Conservation (phyloP, 2,888 invertebrate species). For the Acrobasis consociella region DNA sequence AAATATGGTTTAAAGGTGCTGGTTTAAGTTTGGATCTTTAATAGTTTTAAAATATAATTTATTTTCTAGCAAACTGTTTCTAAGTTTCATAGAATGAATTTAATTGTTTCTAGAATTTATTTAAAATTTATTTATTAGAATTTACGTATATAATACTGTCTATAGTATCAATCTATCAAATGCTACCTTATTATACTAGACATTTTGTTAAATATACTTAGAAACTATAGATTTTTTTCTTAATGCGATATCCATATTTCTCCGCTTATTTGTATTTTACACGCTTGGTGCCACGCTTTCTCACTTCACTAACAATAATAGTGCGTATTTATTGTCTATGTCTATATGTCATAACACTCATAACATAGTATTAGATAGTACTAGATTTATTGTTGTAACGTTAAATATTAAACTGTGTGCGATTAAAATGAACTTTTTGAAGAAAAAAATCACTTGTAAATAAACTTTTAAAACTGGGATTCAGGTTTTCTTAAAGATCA, state of each 20-base stretch:
- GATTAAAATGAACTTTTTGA: background rate
- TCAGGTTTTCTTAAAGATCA: background rate
- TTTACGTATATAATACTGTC: too few species aligned
- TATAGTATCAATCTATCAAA: background rate
- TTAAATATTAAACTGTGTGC: background rate
- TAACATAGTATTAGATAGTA: background rate
- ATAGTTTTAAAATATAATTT: too few species aligned
- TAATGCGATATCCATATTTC: background rate
- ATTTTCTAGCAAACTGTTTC: too few species aligned
- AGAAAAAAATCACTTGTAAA: background rate
- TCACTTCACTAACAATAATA: background rate
- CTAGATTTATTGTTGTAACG: background rate
- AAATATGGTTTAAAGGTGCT: too few species aligned
- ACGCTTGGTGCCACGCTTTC: background rate
- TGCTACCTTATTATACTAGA: background rate
- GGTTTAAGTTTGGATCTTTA: too few species aligned
- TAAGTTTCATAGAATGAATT: too few species aligned
- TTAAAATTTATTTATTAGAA: too few species aligned
- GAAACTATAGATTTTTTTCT: background rate
- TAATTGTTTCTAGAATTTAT: too few species aligned
- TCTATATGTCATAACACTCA: background rate
- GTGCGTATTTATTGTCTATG: background rate
- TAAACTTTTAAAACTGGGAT: background rate
- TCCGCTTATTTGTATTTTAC: slow-evolving; percentile 1
- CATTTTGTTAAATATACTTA: background rate